Evolutionary conservation across 2,888 invertebrate genomes (phyloP), one percentile per base, ranked within the genome.

Genomic region (Volucella zonaria): DNA sequence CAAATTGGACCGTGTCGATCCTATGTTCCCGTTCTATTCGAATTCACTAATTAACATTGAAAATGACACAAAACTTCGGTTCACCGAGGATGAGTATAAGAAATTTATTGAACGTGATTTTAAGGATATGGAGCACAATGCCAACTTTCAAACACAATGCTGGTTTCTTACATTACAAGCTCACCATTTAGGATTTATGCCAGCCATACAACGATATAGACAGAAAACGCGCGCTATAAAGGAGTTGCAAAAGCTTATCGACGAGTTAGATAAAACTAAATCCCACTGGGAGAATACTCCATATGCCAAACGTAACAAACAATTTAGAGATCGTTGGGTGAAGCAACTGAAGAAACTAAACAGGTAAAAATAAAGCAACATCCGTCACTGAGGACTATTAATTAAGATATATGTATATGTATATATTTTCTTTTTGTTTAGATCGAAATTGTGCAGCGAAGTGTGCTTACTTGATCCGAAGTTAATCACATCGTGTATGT

Each of bases 81-180:
- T 95, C 91, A 95, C 95, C 18, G 95, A 96, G 12, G 95, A 96
- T 87, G 97, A 98, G 90, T 96, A 95, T 6, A 94, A 90, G 18
- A 88, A 87, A 45, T 91, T 89, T 71, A 75, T 90, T 40, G 88
- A 89, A 23, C 89, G 88, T 8, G 87, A 89, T 11, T 90, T 89
- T 12, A 86, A 81, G 15, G 71, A 66, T 14, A 14, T 43, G 12
- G 74, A 83, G 12, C 94, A 76, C 94, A 95, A 85, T 97, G 96
- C 96, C 2, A 98, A 97, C 89, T 99, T 99, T 92, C 96, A 97
- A 86, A 98, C 99, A 0, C 97, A 98, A 88, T 99, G 99, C 91
- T 99, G 99, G 97, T 99, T 98, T 92, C 93, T 99, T 59, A 98
- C 99, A 0, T 93, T 99, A 51, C 97, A 98, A 91, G 96, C 97